A percentile compares a stretch with the other conserved stretches of the same genome.
phyloP scores from a whole-genome alignment of 2,113 vertebrate species.

The Anolis carolinensis region DNA sequence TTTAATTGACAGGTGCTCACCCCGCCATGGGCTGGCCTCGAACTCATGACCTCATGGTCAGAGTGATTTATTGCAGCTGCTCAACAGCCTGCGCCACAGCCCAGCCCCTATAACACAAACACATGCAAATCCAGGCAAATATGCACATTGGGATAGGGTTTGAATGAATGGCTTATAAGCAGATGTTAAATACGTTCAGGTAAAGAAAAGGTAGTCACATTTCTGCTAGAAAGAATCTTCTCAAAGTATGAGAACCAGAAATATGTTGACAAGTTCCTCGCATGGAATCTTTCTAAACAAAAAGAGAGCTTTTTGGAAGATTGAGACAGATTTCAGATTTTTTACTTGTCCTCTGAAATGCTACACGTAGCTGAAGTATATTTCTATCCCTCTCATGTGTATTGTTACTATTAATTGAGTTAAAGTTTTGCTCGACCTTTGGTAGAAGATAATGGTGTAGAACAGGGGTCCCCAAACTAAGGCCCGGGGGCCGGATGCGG shows the following conservation, averaged over 20 bases:
- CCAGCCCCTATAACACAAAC: background rate
- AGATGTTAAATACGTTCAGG: background rate
- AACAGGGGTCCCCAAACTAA: no score
- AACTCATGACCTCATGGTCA: no score
- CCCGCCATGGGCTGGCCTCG: no score
- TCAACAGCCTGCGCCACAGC: no score
- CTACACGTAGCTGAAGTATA: background rate
- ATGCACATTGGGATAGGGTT: background rate
- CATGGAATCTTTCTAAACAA: background rate
- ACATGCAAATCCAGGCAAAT: background rate
- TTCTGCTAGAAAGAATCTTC: background rate
- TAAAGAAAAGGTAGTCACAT: no score
- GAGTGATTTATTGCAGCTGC: no score
- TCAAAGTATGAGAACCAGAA: no score
- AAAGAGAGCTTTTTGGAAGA: background rate
- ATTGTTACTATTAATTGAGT: background rate
- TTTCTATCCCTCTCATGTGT: background rate
- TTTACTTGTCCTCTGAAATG: background rate
- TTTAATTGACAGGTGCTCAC: no score
- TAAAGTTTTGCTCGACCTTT: background rate
- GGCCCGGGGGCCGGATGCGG: no score
- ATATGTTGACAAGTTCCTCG: background rate
- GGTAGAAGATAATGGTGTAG: background rate
- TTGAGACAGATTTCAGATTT: background rate
- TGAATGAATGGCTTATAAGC: background rate